These are phyloP conservation scores for Abrostola triplasia DNA, from an alignment of 2,888 invertebrate species.

Conservation along the genomic window DNA sequence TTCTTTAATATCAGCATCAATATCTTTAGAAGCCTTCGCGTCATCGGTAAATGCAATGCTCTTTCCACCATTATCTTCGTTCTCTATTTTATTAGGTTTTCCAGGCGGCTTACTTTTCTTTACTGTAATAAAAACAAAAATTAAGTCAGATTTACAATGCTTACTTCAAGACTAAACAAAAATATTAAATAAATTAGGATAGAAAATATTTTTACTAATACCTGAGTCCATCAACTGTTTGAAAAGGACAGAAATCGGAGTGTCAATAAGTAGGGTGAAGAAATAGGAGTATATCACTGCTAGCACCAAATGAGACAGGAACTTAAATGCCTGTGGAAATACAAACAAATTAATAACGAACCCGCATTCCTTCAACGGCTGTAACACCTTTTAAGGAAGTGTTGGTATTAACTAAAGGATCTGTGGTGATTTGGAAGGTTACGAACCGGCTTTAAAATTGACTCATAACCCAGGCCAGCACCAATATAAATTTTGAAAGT, in stretches of 20 bases:
- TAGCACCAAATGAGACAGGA: conserved; percentile 34
- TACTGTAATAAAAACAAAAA: conserved; percentile 10
- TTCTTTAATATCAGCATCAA: background rate
- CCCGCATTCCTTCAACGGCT: background rate
- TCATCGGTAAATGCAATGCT: background rate
- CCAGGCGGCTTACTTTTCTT: conserved; percentile 2
- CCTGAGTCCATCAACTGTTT: conserved; percentile 38
- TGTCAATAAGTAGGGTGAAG: conserved; percentile 39
- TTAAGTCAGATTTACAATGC: too few relatives aligned
- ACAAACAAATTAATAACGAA: background rate
- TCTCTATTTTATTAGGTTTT: background rate
- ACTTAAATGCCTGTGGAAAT: conserved; percentile 41
- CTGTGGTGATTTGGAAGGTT: too few relatives aligned
- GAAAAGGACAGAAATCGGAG: conserved; percentile 41
- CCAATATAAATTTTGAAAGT: too few relatives aligned
- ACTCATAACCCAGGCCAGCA: too few relatives aligned
- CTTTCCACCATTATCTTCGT: background rate
- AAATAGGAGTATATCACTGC: conserved; percentile 28
- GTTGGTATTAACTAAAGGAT: too few relatives aligned
- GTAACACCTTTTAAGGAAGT: background rate
- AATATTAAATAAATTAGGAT: background rate
- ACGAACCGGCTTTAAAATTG: too few relatives aligned
- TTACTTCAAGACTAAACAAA: too few relatives aligned
- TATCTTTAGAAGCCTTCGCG: background rate
- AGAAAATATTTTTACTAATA: conserved; percentile 6